phyloP scores from a whole-genome alignment of 2,113 vertebrate species.

The Amazona guildingii region DNA sequence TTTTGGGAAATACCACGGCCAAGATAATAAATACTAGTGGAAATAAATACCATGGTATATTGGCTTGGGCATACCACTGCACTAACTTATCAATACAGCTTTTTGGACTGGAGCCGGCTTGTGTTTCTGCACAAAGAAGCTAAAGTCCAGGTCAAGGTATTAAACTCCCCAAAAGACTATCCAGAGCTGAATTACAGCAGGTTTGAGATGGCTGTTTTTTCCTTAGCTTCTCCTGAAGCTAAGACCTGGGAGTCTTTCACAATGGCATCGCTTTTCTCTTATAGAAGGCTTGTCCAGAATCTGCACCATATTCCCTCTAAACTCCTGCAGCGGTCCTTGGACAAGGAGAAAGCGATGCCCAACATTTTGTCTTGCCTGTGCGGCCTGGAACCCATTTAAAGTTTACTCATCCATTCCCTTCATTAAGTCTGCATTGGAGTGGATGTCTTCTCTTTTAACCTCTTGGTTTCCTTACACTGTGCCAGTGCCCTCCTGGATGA shows the following conservation, averaged over 20 bases:
- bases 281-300: not conserved
- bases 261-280: not conserved
- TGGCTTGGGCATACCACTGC: not conserved
- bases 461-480: not conserved
- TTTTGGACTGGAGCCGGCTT: not conserved
- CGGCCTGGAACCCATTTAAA: not conserved
- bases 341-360: slow-evolving; percentile 23
- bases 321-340: not conserved
- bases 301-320: not conserved
- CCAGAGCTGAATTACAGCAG: not conserved
- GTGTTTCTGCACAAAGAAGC: not conserved
- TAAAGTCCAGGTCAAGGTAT: not conserved
- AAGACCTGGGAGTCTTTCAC: not conserved
- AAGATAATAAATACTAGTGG: slow-evolving; percentile 42
- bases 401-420: not conserved
- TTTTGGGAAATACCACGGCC: slow-evolving; percentile 20
- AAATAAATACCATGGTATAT: slow-evolving; percentile 25
- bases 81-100: slow-evolving; percentile 26
- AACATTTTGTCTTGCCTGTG: not conserved
- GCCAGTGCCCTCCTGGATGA: not conserved
- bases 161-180: not conserved
- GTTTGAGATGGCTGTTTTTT: not conserved
- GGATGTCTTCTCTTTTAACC: not conserved
- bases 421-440: not conserved
- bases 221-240: not conserved